Evolutionary conservation across 92 coral and sea anemone species (phyloP).

Genomic region (Epizoanthus fatuus): DNA sequence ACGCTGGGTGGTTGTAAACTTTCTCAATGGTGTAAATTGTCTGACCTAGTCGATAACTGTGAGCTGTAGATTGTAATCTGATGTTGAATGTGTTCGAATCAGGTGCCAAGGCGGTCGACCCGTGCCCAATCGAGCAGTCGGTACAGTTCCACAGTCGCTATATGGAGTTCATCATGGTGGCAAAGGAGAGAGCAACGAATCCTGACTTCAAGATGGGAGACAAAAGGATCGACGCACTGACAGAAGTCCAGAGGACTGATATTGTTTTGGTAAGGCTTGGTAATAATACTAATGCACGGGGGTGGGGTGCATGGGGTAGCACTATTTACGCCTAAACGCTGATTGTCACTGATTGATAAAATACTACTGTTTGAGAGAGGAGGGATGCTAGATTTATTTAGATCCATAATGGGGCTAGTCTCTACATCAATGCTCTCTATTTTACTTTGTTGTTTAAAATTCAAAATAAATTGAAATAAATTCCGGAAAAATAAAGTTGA

Average conservation of each 20-base stretch:
- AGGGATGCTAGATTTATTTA: no score
- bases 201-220: slow-evolving; percentile 31
- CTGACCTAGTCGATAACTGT: no score
- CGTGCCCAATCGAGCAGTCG: slow-evolving; percentile 74
- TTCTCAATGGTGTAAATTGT: no score
- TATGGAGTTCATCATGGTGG: slow-evolving; percentile 72
- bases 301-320: background rate
- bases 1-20: no score
- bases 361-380: no score
- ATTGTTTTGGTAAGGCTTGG: slow-evolving; percentile 77
- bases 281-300: background rate
- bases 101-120: slow-evolving; percentile 40
- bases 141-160: slow-evolving; percentile 86
- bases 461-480: no score
- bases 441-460: no score
- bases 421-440: no score
- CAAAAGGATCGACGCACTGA: slow-evolving; percentile 48
- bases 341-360: no score
- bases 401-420: no score
- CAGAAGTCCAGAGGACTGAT: slow-evolving; percentile 59
- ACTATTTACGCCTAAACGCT: no score
- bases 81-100: background rate
- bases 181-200: slow-evolving; percentile 58
- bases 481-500: background rate
- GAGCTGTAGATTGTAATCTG: background rate